Evolutionary conservation across 64 coral and sea anemone species (phyloP), one percentile per base, ranked within the genome.

Genomic region (Stichodactyla mertensii): DNA sequence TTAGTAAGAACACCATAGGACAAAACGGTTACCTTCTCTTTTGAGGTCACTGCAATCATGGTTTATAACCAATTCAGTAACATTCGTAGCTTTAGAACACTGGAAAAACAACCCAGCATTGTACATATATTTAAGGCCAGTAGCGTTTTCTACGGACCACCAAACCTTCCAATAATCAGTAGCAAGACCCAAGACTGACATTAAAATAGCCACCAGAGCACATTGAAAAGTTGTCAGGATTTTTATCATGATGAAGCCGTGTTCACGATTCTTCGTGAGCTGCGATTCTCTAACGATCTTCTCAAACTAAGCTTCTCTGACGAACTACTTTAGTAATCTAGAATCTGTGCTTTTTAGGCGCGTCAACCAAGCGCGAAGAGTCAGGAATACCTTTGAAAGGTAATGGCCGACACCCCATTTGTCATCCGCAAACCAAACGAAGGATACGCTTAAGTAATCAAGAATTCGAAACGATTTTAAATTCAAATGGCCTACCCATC

Each of bases 91-190:
- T 51, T 94, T 85, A 79, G 31, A 77, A 64, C 92, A 94, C 62
- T 67, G 57, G 55, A 69, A 78, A 90, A 94, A 94, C 64, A 94
- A 57, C 9, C 92, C 92, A 87, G 86, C 85, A 55, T 94, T 83
- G 58, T 94, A 55, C 86, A 87, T 89, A 64, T 85, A 88, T 8
- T 79, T 79, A 0, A 86, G 54, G 11, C 14, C 11, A 8, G 86
- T 87, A 51, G 80, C 80, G 55, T 84, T 86, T 5, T 83, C 85
- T 61, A 87, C 79, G 9, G 22, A 61, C 84, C 83, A 94, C 84
- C 88, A 89, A 16, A 89, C 92, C 58, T 87, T 89, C 92, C 92
- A 94, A 60, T 87, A 89, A 45, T 89, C 85, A 6, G 85, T 94
- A 24, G 92, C 88, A 11, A 94, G 57, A 11, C 87, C 85, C 85